Percentiles rank a stretch among this genome's conserved stretches.
These are phyloP conservation scores for Hermetia illucens DNA, from an alignment of 1,140 invertebrate species.

Conservation along the genomic window DNA sequence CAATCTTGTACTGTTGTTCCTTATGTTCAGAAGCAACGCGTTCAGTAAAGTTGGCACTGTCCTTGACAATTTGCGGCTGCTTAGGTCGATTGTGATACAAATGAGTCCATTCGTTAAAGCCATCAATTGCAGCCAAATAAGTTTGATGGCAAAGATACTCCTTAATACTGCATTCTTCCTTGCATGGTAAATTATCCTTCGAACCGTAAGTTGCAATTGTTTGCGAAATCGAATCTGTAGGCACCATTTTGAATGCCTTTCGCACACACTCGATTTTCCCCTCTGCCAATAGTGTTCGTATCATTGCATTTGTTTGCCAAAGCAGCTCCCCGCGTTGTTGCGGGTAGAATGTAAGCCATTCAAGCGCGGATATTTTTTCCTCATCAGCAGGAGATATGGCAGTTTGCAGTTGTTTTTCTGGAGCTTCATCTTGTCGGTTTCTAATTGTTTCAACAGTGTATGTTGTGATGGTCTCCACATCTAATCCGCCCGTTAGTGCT, in stretches of 20 bases:
- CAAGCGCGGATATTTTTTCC: slow-evolving; percentile 64
- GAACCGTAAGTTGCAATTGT: slow-evolving; percentile 39
- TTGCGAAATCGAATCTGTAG: slow-evolving; percentile 45
- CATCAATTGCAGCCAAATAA: slow-evolving; percentile 70
- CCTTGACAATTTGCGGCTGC: slow-evolving; percentile 38
- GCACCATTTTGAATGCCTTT: slow-evolving; percentile 52
- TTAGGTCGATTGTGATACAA: slow-evolving; percentile 64
- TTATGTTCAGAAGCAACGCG: slow-evolving; percentile 77
- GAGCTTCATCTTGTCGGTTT: slow-evolving; percentile 13
- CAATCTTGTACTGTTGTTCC: slow-evolving; percentile 57
- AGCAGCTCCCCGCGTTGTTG: slow-evolving; percentile 66
- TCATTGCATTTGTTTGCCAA: slow-evolving; percentile 77
- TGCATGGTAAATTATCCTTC: slow-evolving; percentile 35
- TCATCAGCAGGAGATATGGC: slow-evolving; percentile 17
- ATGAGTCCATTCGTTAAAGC: slow-evolving; percentile 78
- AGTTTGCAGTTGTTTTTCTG: slow-evolving; percentile 7
- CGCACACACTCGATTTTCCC: slow-evolving; percentile 53
- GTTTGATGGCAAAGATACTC: slow-evolving; percentile 66
- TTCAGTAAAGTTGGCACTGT: slow-evolving; percentile 65
- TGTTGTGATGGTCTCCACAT: slow-evolving; percentile 70
- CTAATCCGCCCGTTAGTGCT: slow-evolving; percentile 60
- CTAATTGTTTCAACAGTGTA: slow-evolving; percentile 67
- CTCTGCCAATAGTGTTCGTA: slow-evolving; percentile 60
- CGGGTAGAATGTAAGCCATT: slow-evolving; percentile 74
- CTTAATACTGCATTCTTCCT: slow-evolving; percentile 43